Percentiles rank a stretch among this genome's conserved stretches.
phyloP scores from a whole-genome alignment of 2,113 vertebrate species.

The Parus major region DNA sequence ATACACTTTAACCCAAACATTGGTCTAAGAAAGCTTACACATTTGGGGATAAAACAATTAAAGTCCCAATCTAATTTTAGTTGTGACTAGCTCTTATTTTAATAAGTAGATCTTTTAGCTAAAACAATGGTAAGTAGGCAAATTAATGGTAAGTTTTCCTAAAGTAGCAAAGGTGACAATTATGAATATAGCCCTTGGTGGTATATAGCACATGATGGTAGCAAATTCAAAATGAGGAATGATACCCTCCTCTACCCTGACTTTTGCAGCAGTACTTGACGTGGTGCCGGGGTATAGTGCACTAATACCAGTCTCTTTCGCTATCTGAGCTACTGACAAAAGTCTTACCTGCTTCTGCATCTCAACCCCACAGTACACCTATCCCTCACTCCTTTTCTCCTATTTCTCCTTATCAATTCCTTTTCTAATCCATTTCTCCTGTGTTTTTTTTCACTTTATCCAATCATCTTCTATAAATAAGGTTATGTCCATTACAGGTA shows the following conservation, averaged over 20 bases:
- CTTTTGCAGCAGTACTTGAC: neutral
- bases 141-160: neutral
- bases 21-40: neutral
- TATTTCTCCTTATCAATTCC: neutral
- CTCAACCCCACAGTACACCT: neutral
- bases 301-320: neutral
- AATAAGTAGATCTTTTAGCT: neutral
- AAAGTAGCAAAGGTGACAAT: neutral
- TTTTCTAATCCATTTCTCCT: neutral
- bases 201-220: neutral
- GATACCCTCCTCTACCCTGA: neutral
- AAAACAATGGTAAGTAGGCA: neutral
- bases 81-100: neutral
- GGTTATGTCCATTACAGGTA: neutral
- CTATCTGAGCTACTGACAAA: neutral
- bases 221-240: neutral
- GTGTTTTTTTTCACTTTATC: neutral
- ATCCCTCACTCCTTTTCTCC: neutral
- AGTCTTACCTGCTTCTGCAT: neutral
- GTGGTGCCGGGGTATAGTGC: neutral
- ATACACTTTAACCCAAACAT: neutral
- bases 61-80: neutral
- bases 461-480: neutral
- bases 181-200: neutral
- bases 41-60: neutral